Percentiles rank a stretch among this genome's conserved stretches.
Conservation (phyloP, 1,140 invertebrate genomes). For the Pentalonia nigronervosa region DNA sequence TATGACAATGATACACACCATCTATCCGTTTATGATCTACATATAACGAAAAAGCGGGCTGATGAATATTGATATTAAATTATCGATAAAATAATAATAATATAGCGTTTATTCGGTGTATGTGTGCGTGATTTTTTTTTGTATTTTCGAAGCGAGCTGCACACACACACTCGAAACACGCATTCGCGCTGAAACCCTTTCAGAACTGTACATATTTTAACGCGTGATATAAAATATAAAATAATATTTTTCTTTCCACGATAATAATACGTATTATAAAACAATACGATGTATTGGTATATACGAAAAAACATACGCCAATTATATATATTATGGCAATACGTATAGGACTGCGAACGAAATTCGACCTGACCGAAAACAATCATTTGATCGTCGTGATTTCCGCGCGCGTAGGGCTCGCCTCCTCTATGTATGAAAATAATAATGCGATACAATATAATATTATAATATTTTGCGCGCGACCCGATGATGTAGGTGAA, state of each 20-base stretch:
- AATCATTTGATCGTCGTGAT: conserved; percentile 22
- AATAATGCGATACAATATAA: background rate
- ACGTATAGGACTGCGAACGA: background rate
- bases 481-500: background rate
- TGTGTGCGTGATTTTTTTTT: background rate
- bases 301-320: background rate
- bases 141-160: background rate
- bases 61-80: background rate
- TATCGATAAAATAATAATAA: background rate
- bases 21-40: no score
- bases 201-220: background rate
- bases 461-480: background rate
- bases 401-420: conserved; percentile 24
- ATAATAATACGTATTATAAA: no score
- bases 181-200: background rate
- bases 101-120: background rate
- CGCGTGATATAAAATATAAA: background rate
- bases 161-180: background rate
- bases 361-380: background rate
- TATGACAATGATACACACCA: no score
- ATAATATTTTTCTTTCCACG: background rate
- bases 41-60: background rate
- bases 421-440: background rate
- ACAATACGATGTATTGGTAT: background rate
- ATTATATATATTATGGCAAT: background rate